Evolutionary conservation across 2,797 vertebrate species (phyloP).

Genomic region (Channallabes apus): DNA sequence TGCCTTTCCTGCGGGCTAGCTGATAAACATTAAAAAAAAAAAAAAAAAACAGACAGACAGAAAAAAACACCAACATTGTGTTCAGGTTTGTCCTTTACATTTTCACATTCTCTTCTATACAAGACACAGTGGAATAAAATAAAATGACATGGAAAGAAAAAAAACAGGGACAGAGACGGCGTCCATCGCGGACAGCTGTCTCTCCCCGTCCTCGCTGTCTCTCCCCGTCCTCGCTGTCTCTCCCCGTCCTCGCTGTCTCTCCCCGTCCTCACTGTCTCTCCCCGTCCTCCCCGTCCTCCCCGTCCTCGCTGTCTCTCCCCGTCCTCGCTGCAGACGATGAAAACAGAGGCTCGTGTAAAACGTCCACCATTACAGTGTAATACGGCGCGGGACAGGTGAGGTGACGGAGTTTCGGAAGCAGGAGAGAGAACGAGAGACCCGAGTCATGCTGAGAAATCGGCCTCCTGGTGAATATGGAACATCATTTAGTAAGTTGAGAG

Average conservation of each 20-base stretch:
- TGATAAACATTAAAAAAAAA: neutral
- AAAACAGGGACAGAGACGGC: constrained; percentile 1
- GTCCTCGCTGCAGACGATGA: neutral
- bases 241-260: too few species aligned
- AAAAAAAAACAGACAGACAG: neutral
- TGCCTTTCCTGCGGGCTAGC: constrained; percentile 30
- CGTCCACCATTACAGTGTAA: constrained; percentile 31
- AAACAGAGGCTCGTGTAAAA: neutral
- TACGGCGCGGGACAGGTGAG: constrained; percentile 57
- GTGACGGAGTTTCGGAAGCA: constrained; percentile 12
- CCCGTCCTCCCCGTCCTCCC: too few species aligned
- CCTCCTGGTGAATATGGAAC: constrained; percentile 24
- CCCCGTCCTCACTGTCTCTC: too few species aligned
- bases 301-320: too few species aligned
- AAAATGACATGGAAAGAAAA: neutral
- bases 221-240: too few species aligned
- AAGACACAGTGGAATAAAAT: constrained; percentile 9
- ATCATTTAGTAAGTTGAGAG: constrained; percentile 19
- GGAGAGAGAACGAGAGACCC: neutral
- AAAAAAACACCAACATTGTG: neutral
- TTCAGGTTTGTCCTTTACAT: neutral
- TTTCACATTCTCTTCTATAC: neutral
- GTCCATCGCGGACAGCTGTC: constrained; percentile 13
- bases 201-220: constrained; percentile 14
- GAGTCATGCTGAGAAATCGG: constrained; percentile 12